Base-by-base conservation (phyloP, 1,140 invertebrate species). In the Hylyphantes graminicola region DNA sequence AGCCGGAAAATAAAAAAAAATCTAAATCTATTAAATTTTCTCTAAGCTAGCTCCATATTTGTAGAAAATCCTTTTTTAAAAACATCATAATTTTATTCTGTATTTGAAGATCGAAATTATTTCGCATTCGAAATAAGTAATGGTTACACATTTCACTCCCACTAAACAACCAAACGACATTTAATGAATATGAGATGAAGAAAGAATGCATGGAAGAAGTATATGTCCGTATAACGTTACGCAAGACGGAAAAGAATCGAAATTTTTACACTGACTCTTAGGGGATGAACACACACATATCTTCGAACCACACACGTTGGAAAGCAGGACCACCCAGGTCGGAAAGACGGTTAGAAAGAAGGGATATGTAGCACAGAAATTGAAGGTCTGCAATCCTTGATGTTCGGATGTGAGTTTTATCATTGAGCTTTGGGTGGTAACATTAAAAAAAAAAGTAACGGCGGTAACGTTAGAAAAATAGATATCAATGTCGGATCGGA, bases 221-320 rank as follows among this genome's bases (percentile, higher is more conserved):
- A 70, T 17, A 74, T 48, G 19, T 53, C 35, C 53, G 15, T 19
- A 59, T 63, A 61, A 63, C 74, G 51, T 76, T 76, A 63, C 74
- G 74, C 74, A 76, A 76, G 51, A 59, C 15, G 35, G 51, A 50
- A 50, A n/a, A 35, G 74, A 76, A 76, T 76, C 74, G 17, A 61
- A 76, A 76, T 50, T 76, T 76, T 76, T 61, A 59, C 74, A 59
- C 74, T 76, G 48, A 15, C 74, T 76, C 15, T 59, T 76, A 76
- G 35, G 72, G 70, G 72, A 21, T 61, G 57, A 76, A 63, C 74
- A 67, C 63, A 65, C 75, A 67, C 74, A 76, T 76, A 63, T 76
- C 74, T 55, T 19, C 3, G 61, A 78, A 64, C 75, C 75, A 78
- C 75, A 78, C 75, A 78, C 75, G 75, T 78, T 67, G 75, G 75